Evolutionary conservation across 2,113 vertebrate species (phyloP).

Genomic region (Podarcis muralis): DNA sequence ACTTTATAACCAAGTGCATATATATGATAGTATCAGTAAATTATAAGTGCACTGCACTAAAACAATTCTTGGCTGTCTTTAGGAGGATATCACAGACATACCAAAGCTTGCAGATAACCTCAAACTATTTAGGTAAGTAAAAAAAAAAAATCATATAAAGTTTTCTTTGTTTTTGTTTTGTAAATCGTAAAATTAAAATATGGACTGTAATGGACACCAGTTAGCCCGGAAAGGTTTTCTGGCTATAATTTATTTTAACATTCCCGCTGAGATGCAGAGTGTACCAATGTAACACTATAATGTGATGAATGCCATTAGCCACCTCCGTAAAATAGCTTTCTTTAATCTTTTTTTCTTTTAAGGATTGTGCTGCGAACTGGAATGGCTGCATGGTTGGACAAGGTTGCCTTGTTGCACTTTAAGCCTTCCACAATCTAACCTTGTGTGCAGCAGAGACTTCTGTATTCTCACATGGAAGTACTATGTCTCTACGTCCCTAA

Average conservation of each 20-base stretch:
- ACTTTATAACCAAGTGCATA: too few species aligned
- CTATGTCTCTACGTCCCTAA: too few species aligned
- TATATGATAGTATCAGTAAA: background rate
- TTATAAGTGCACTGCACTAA: constrained; percentile 35
- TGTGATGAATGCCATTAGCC: too few species aligned
- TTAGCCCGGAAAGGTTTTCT: too few species aligned
- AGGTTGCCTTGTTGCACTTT: background rate
- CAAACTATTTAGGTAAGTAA: constrained; percentile 90
- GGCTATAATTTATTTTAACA: too few species aligned
- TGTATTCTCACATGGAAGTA: too few species aligned
- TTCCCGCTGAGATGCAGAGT: too few species aligned
- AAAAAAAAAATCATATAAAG: background rate
- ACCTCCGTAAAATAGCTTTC: too few species aligned
- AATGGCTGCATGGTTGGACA: background rate
- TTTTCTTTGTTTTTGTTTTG: background rate
- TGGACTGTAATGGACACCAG: too few species aligned
- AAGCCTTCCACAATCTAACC: background rate
- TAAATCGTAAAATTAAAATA: too few species aligned
- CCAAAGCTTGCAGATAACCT: constrained; percentile 92
- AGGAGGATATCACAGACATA: constrained; percentile 99
- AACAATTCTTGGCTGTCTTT: constrained; percentile 68
- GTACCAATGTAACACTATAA: too few species aligned
- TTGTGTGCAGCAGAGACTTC: background rate
- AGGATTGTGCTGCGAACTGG: background rate
- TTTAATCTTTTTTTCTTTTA: too few species aligned